A percentile compares a stretch with the other conserved stretches of the same genome.
phyloP scores from a whole-genome alignment of 2,888 invertebrate genomes.

The Microdon myrmicae region DNA sequence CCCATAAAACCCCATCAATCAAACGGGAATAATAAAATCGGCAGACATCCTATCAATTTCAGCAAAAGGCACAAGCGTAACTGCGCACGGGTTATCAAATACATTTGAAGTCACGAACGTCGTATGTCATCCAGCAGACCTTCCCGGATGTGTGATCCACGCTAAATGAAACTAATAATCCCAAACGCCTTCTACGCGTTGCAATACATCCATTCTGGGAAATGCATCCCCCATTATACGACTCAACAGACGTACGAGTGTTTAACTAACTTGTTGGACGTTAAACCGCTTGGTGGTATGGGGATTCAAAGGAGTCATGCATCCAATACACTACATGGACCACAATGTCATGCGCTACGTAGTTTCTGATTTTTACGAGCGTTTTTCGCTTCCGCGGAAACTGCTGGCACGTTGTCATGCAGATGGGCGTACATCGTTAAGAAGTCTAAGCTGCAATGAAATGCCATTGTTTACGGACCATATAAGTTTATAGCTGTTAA shows the following conservation, averaged over 20 bases:
- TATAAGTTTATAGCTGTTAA: constrained; percentile 33
- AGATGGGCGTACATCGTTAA: constrained; percentile 44
- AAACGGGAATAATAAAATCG: too few relatives aligned
- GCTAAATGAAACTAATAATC: constrained; percentile 51
- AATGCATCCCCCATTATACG: constrained; percentile 24
- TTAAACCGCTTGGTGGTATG: too few relatives aligned
- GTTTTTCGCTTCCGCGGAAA: constrained; percentile 41
- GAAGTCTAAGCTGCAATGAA: constrained; percentile 23
- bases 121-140: not conserved
- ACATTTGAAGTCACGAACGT: constrained; percentile 26
- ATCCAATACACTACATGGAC: too few relatives aligned
- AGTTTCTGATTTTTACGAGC: constrained; percentile 39
- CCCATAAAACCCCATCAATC: too few relatives aligned
- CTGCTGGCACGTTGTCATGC: constrained; percentile 34
- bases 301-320: too few relatives aligned
- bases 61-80: not conserved
- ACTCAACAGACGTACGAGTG: not conserved
- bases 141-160: constrained; percentile 32
- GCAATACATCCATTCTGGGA: constrained; percentile 6
- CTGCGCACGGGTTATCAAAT: not conserved
- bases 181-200: constrained; percentile 18
- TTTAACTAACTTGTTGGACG: constrained; percentile 9
- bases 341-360: constrained; percentile 11
- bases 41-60: not conserved
- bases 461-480: constrained; percentile 32